Conservation (phyloP, 2,797 vertebrate species). For the Toxotes lorentzi region DNA sequence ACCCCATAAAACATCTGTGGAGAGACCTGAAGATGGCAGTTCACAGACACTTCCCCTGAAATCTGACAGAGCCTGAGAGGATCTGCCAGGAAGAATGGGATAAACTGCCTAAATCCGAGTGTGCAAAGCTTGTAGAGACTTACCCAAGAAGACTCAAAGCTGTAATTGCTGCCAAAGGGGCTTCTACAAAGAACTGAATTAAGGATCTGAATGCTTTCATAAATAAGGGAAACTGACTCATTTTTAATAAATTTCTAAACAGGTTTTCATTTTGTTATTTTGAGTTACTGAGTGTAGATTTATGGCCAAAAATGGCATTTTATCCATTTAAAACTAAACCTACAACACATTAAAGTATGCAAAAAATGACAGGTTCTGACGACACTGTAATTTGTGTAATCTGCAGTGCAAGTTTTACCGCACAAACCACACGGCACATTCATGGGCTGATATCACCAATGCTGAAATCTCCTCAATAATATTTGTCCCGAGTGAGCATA, state of each 20-base stretch:
- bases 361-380: background rate
- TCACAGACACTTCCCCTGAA: background rate
- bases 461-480: background rate
- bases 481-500: conserved; percentile 19
- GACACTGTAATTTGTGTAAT: background rate
- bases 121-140: background rate
- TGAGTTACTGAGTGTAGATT: background rate
- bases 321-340: background rate
- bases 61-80: background rate
- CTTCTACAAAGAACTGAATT: background rate
- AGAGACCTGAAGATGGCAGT: background rate
- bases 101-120: background rate
- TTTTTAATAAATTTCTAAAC: background rate
- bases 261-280: background rate
- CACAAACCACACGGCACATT: background rate
- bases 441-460: too few relatives aligned
- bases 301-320: background rate
- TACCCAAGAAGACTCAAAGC: background rate
- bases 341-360: background rate
- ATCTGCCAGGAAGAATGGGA: background rate
- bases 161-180: background rate
- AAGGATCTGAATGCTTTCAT: background rate
- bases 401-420: background rate
- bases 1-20: too few relatives aligned
- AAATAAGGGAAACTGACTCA: background rate